Base-by-base conservation (phyloP, 2,888 invertebrate genomes). In the Sesia apiformis region DNA sequence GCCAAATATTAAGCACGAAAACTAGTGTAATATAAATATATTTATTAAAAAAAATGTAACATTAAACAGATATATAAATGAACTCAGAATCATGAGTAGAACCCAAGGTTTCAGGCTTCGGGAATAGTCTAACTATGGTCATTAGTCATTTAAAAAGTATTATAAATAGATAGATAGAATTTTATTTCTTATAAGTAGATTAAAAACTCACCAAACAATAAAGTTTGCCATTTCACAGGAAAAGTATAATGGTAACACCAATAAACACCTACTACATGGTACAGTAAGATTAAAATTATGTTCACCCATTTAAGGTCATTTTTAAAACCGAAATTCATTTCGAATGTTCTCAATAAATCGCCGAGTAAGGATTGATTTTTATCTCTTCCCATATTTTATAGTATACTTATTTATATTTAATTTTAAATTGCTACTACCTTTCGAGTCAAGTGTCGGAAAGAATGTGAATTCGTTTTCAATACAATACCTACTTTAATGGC, bases 301-400 rank as follows among this genome's bases (percentile, higher is more conserved):
- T 74, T 84, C 0, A 69, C 60, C 88, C 88, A 89, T 71, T 89
- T 89, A 59, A 89, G 79, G 6, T 86, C 82, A 68, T 87, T 89
- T 73, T 84, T 71, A 60, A 83, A 86, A 3, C 83, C 83, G 53
- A 88, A 70, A 60, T 64, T 72, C 63, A 85, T 86, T 64, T 85
- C 84, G 40, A 85, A 76, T 51, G 64, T 58, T 51, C 71, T 70
- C 54, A 85, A 72, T 63, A 72, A 46, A 46, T 46, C n/a, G 46
- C 23, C 23, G n/a, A 8, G n/a, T 3, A 46, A 23, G 0, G 8
- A 46, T 23, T 23, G 23, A 23, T 23, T 23, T 23, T 23, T 23
- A 23, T 23, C 23, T 23, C 2, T 23, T 23, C 1, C 23, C 23
- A 23, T 23, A 23, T 23, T 23, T 23, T 23, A 46, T 46, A 46